A percentile compares a stretch with the other conserved stretches of the same genome.
Conservation (phyloP, 2,113 vertebrate species). For the Salvelinus fontinalis region DNA sequence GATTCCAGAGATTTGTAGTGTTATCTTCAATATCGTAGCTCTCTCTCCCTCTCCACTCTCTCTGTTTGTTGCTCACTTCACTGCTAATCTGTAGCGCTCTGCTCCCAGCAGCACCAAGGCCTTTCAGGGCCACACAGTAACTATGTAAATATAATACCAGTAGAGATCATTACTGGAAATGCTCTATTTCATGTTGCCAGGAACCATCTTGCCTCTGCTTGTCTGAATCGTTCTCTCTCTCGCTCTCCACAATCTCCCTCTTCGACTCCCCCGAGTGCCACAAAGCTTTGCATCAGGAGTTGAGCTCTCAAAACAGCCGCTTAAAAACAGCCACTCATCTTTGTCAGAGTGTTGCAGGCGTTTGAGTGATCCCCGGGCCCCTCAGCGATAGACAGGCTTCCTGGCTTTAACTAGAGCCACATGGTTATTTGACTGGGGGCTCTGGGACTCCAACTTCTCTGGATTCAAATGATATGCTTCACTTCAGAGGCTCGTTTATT, state of each 20-base stretch:
- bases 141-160: constrained; percentile 48
- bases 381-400: constrained; percentile 1
- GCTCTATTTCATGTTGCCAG: constrained; percentile 31
- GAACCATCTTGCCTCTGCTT: constrained; percentile 28
- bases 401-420: neutral
- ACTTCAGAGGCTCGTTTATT: neutral
- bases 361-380: constrained; percentile 43
- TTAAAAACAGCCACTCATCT: constrained; percentile 64
- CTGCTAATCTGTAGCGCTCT: constrained; percentile 29
- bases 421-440: neutral
- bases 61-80: constrained; percentile 6
- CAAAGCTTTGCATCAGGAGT: constrained; percentile 46
- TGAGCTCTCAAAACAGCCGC: constrained; percentile 49
- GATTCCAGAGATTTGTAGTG: constrained; percentile 2
- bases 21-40: neutral
- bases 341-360: constrained; percentile 41
- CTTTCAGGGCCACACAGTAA: constrained; percentile 26
- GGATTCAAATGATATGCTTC: constrained; percentile 1
- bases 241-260: constrained; percentile 33
- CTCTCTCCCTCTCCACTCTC: constrained; percentile 16
- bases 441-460: neutral
- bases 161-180: constrained; percentile 51
- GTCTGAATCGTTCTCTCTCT: constrained; percentile 36
- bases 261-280: constrained; percentile 57
- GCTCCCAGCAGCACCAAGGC: constrained; percentile 39